Conservation (phyloP, 2,888 invertebrate species). For the Lissocephala sabroskyi region DNA sequence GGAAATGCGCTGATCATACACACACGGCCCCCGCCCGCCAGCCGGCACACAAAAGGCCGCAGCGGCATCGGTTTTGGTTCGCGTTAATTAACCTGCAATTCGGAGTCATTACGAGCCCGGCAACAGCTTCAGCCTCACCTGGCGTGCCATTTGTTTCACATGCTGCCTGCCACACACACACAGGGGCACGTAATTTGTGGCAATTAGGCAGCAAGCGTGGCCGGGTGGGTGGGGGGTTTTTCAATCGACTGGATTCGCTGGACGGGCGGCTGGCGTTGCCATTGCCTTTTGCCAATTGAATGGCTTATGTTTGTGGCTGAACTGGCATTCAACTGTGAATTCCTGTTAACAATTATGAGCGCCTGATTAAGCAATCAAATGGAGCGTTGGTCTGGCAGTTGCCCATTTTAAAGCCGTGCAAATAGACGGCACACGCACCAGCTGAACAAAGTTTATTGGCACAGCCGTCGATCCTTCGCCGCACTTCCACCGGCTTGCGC, state of each 20-base stretch:
- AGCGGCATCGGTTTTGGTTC: too few relatives aligned
- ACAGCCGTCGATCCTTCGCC: background rate
- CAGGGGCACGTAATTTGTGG: constrained; percentile 49
- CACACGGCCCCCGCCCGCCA: constrained; percentile 2
- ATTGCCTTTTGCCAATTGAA: constrained; percentile 32
- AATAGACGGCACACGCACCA: constrained; percentile 30
- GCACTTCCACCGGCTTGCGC: constrained; percentile 10
- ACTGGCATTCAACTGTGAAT: constrained; percentile 32
- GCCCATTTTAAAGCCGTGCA: too few relatives aligned
- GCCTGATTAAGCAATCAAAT: constrained; percentile 49
- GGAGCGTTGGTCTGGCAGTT: too few relatives aligned
- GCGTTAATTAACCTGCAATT: constrained; percentile 62
- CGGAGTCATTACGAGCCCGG: constrained; percentile 55
- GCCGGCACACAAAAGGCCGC: constrained; percentile 17
- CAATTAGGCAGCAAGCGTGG: constrained; percentile 42
- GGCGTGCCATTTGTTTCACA: constrained; percentile 2
- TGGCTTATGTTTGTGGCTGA: constrained; percentile 18
- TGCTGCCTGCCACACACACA: constrained; percentile 1
- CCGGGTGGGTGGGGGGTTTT: background rate
- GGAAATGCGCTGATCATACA: constrained; percentile 4
- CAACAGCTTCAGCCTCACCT: constrained; percentile 38
- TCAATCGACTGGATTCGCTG: background rate
- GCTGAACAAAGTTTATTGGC: constrained; percentile 1
- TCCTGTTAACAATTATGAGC: constrained; percentile 50
- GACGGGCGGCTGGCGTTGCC: background rate